phyloP scores from a whole-genome alignment of 2,888 invertebrate species.

The Argyresthia albistria region DNA sequence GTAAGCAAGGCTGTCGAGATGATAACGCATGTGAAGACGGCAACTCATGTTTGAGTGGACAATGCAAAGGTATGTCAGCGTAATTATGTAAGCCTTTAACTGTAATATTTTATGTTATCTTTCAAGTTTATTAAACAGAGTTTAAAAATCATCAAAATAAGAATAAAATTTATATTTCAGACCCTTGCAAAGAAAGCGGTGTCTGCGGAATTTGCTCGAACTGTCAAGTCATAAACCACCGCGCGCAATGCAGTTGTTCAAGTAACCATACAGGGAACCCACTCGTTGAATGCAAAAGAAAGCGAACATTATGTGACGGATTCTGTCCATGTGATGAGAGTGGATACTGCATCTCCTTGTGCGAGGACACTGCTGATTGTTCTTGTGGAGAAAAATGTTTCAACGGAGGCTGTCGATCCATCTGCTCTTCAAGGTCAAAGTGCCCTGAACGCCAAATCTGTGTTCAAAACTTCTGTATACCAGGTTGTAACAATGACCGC shows the following conservation, averaged over 20 bases:
- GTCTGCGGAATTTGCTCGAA: slow-evolving; percentile 89
- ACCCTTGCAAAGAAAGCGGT: slow-evolving; percentile 82
- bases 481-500: slow-evolving; percentile 84
- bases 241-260: slow-evolving; percentile 89
- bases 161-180: slow-evolving; percentile 40
- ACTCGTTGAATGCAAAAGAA: slow-evolving; percentile 81
- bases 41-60: slow-evolving; percentile 86
- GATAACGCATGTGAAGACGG: slow-evolving; percentile 83
- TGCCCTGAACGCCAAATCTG: slow-evolving; percentile 87
- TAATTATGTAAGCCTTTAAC: not conserved
- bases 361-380: slow-evolving; percentile 78
- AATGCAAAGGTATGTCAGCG: slow-evolving; percentile 78
- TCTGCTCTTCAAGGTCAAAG: slow-evolving; percentile 77
- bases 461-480: slow-evolving; percentile 78
- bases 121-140: not conserved
- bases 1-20: slow-evolving; percentile 89
- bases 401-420: slow-evolving; percentile 79
- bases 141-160: not conserved
- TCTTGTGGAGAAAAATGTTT: slow-evolving; percentile 87
- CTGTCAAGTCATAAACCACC: slow-evolving; percentile 87
- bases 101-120: not conserved
- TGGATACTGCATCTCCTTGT: slow-evolving; percentile 83
- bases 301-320: slow-evolving; percentile 80
- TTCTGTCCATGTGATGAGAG: slow-evolving; percentile 86
- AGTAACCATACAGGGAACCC: slow-evolving; percentile 87